A percentile compares a stretch with the other conserved stretches of the same genome.
phyloP scores from a whole-genome alignment of 2,888 invertebrate genomes.

The Apodemia hepburni region DNA sequence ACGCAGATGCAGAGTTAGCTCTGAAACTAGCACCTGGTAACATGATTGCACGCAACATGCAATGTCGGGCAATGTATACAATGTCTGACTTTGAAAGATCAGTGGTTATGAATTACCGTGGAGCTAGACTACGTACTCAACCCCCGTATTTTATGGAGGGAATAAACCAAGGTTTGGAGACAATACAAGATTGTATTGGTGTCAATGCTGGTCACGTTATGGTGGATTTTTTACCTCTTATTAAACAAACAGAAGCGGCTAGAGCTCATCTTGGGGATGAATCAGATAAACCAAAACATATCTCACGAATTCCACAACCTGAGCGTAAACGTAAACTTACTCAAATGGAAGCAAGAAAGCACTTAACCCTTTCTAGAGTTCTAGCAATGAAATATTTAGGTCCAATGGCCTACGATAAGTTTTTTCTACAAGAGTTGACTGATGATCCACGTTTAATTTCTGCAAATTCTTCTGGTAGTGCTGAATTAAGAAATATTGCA shows the following conservation, averaged over 20 bases:
- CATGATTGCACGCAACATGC: conserved; percentile 69
- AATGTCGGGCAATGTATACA: conserved; percentile 67
- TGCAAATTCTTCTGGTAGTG: conserved; percentile 58
- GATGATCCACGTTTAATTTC: conserved; percentile 57
- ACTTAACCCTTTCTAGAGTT: conserved; percentile 58
- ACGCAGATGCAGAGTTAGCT: conserved; percentile 63
- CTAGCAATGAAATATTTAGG: conserved; percentile 73
- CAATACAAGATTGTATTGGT: conserved; percentile 72
- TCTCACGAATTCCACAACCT: conserved; percentile 59
- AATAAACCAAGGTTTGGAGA: conserved; percentile 68
- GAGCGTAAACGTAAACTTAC: conserved; percentile 55
- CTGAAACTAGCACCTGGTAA: conserved; percentile 61
- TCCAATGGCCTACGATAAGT: conserved; percentile 73
- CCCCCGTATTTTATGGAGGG: conserved; percentile 70
- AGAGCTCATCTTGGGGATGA: conserved; percentile 42
- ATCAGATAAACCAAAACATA: conserved; percentile 45
- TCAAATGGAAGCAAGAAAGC: conserved; percentile 64
- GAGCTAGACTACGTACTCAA: conserved; percentile 51
- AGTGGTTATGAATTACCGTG: conserved; percentile 67
- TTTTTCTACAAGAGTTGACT: conserved; percentile 57
- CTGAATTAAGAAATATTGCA: conserved; percentile 45
- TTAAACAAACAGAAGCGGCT: conserved; percentile 53
- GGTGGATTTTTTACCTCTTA: conserved; percentile 65
- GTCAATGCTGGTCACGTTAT: conserved; percentile 63
- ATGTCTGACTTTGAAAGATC: conserved; percentile 71